A percentile compares a stretch with the other conserved stretches of the same genome.
These are phyloP conservation scores for Petromus typicus DNA, from an alignment of 2,113 vertebrate genomes.

Conservation along the genomic window DNA sequence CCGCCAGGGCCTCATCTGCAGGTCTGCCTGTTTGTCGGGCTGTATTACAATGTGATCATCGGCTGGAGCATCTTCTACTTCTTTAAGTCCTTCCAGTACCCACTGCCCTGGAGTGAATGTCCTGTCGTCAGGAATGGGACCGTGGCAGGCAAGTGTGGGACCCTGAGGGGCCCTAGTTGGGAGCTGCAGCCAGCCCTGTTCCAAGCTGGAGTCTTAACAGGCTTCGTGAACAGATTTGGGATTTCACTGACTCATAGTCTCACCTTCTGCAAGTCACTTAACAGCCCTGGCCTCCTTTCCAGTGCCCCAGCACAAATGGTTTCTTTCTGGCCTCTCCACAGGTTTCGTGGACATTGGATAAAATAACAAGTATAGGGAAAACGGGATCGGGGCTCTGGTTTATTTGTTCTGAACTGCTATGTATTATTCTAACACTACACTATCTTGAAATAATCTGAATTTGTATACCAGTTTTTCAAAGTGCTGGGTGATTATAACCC, in stretches of 20 bases:
- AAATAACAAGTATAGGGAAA: not conserved
- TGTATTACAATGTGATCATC: constrained; percentile 99
- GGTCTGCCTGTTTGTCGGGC: constrained; percentile 97
- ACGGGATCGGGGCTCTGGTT: not conserved
- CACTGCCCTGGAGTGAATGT: constrained; percentile 97
- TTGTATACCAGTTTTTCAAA: not conserved
- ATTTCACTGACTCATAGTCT: not conserved
- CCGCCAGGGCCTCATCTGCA: constrained; percentile 57
- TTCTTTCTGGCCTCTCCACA: not conserved
- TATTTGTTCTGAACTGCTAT: not conserved
- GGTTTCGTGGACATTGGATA: not conserved
- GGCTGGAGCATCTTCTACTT: constrained; percentile 99
- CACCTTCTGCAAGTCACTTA: not conserved
- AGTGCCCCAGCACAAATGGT: not conserved
- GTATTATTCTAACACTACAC: not conserved
- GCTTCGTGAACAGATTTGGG: not conserved
- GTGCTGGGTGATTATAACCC: not conserved
- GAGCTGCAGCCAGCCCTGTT: not conserved
- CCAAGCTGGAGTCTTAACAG: not conserved
- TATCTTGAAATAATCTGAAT: not conserved
- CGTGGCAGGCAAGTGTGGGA: constrained; percentile 88
- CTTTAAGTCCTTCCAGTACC: constrained; percentile 98
- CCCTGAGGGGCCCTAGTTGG: not conserved
- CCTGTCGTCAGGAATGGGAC: constrained; percentile 93
- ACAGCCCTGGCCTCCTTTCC: not conserved